Base-by-base conservation (phyloP, 2,888 invertebrate genomes). In the Pheosia gnoma region DNA sequence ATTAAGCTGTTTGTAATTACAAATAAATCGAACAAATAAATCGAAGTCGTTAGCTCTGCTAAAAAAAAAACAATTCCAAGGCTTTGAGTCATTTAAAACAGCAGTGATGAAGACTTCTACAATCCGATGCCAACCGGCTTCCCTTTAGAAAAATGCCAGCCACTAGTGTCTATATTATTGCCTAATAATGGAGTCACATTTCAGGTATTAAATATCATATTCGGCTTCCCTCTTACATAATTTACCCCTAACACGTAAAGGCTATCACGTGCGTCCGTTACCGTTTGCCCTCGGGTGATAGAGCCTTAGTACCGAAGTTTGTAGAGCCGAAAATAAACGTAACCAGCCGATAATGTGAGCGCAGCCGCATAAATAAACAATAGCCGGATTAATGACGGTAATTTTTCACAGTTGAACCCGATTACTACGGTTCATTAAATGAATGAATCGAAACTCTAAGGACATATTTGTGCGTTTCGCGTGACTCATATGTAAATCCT, bases 261-360 rank as follows among this genome's bases (percentile, higher is more conserved):
- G 43, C 4, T 10, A 9, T 47, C 4, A n/a, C 57, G 13, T 63
- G 52, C 58, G 59, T 60, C 56, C 58, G 9, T 51, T 51, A 68
- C 63, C 59, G 68, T 61, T 63, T 38, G 59, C 54, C 54, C 55
- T 53, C 60, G 61, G 61, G 59, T 67, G 65, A 25, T 52, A 49
- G 25, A 57, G 62, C 67, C 64, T 70, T 58, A 60, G 72, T 70
- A 56, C 61, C 70, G 74, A 75, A 79, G 76, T 75, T 78, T 81
- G 78, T 76, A 75, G 62, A 78, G 84, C 86, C 85, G 80, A 75
- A 91, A 91, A 91, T 91, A 92, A 89, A 86, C 83, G 78, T 87
- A 89, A 89, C 81, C 78, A 78, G 68, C 78, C 80, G 77, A 80
- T 83, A 82, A 81, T 83, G 77, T 81, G 72, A 78, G 72, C 83